These are phyloP conservation scores for Syrrhaptes paradoxus DNA, from an alignment of 2,113 vertebrate species.

Conservation along the genomic window DNA sequence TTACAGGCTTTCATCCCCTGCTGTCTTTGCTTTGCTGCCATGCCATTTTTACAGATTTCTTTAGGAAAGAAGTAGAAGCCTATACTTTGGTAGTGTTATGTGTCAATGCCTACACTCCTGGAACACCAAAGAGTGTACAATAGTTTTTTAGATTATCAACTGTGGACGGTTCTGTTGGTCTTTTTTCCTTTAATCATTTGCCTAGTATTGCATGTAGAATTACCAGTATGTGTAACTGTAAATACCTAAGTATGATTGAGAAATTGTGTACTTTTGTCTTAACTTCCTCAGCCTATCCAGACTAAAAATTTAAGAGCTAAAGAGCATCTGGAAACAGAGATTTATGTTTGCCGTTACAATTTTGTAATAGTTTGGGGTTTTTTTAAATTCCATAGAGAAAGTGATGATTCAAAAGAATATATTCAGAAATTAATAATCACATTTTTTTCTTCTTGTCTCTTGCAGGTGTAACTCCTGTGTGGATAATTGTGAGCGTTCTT, in stretches of 20 bases:
- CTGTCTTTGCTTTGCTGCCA: neutral
- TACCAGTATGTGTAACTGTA: neutral
- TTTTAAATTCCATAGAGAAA: neutral
- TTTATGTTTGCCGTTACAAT: neutral
- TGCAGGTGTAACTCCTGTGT: slow-evolving; percentile 58
- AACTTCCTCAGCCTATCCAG: neutral
- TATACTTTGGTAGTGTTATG: neutral
- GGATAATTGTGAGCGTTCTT: slow-evolving; percentile 40
- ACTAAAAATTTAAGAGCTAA: neutral
- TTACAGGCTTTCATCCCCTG: neutral
- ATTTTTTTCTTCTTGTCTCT: neutral
- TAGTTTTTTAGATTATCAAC: neutral
- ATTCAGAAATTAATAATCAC: neutral
- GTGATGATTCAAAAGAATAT: neutral
- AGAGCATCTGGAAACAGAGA: neutral
- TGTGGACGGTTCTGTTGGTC: neutral
- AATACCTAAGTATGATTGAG: neutral
- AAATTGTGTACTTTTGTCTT: too few species aligned
- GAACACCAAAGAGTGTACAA: neutral
- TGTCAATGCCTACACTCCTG: neutral
- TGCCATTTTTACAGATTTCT: neutral
- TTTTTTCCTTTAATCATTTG: neutral
- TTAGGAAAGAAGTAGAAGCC: neutral
- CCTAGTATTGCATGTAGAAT: neutral
- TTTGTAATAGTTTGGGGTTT: neutral